phyloP scores from a whole-genome alignment of 2,797 vertebrate species.

The Acanthopagrus latus region DNA sequence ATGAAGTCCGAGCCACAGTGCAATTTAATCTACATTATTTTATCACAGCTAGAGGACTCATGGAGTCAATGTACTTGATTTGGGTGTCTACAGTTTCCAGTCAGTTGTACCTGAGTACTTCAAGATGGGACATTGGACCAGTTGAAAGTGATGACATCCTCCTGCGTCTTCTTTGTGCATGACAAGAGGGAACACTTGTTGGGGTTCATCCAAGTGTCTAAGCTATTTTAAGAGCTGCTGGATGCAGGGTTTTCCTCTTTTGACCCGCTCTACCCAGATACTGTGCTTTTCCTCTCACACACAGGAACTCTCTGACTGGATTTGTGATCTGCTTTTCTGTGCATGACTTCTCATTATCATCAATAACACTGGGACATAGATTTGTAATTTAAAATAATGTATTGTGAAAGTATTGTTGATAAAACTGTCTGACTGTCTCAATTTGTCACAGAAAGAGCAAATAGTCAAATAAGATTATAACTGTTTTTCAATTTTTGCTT shows the following conservation, averaged over 20 bases:
- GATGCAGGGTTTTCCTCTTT: slow-evolving; percentile 46
- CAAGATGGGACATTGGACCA: not conserved
- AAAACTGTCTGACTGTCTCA: not conserved
- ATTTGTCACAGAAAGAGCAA: not conserved
- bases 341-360: not conserved
- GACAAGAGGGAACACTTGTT: slow-evolving; percentile 42
- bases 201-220: slow-evolving; percentile 39
- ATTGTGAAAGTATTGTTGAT: not conserved
- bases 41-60: slow-evolving; percentile 9
- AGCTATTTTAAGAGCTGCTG: slow-evolving; percentile 70
- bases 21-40: slow-evolving; percentile 43
- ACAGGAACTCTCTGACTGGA: not conserved
- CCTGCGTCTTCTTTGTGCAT: slow-evolving; percentile 39
- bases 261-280: slow-evolving; percentile 50
- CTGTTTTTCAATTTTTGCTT: too few relatives aligned
- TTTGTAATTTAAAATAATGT: not conserved
- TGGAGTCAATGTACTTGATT: not conserved
- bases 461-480: not conserved
- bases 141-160: slow-evolving; percentile 48
- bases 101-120: not conserved
- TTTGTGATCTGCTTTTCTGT: not conserved
- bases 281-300: slow-evolving; percentile 24
- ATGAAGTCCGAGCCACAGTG: slow-evolving; percentile 6
- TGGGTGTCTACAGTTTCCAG: not conserved
- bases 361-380: not conserved